Evolutionary conservation across 2,888 invertebrate species (phyloP).

Genomic region (Baronia brevicornis): DNA sequence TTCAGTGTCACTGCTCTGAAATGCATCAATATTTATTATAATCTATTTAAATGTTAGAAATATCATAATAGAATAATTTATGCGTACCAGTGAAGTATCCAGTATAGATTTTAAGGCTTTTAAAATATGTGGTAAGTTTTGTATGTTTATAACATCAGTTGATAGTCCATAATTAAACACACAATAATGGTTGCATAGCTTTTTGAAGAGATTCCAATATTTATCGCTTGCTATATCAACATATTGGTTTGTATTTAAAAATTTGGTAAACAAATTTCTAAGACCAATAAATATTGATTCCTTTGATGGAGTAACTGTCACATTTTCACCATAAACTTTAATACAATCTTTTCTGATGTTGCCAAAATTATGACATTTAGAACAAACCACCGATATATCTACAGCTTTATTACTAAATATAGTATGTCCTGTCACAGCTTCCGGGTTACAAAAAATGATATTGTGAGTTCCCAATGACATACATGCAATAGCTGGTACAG

Average conservation of each 20-base stretch:
- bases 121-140: slow-evolving; percentile 43
- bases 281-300: slow-evolving; percentile 35
- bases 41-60: background rate
- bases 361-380: slow-evolving; percentile 40
- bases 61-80: slow-evolving; percentile 6
- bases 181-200: slow-evolving; percentile 53
- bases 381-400: slow-evolving; percentile 40
- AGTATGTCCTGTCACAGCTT: slow-evolving; percentile 31
- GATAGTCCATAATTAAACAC: slow-evolving; percentile 47
- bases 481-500: slow-evolving; percentile 47
- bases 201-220: slow-evolving; percentile 43
- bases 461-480: slow-evolving; percentile 44
- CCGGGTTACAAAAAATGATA: slow-evolving; percentile 26
- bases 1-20: slow-evolving; percentile 38
- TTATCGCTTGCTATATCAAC: slow-evolving; percentile 33
- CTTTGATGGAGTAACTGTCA: slow-evolving; percentile 28
- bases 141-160: slow-evolving; percentile 37
- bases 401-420: slow-evolving; percentile 36
- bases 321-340: slow-evolving; percentile 32
- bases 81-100: slow-evolving; percentile 31
- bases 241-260: slow-evolving; percentile 51
- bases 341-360: slow-evolving; percentile 26
- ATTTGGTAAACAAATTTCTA: slow-evolving; percentile 47
- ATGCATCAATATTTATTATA: slow-evolving; percentile 2
- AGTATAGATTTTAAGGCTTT: slow-evolving; percentile 42